Percentiles rank a stretch among this genome's conserved stretches.
These are phyloP conservation scores for Fragum sueziense DNA, from an alignment of 2,888 invertebrate genomes.

Conservation along the genomic window DNA sequence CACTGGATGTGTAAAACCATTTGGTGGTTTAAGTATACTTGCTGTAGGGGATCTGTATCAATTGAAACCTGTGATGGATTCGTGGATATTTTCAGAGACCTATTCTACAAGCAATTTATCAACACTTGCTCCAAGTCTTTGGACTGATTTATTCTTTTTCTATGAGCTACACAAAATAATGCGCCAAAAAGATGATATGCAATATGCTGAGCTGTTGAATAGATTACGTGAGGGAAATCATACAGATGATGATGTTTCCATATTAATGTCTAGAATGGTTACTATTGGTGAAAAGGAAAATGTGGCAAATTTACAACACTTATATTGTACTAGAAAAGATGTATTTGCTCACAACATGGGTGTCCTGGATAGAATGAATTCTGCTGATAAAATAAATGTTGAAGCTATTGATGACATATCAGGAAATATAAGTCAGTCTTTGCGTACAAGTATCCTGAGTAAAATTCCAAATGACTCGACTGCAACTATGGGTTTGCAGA, in stretches of 20 bases:
- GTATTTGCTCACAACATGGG: too few species aligned
- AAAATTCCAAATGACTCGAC: slow-evolving; percentile 46
- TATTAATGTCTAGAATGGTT: background rate
- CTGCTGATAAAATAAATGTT: background rate
- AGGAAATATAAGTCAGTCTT: background rate
- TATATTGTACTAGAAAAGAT: too few species aligned
- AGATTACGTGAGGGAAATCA: slow-evolving; percentile 2
- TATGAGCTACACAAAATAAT: background rate
- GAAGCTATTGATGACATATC: background rate
- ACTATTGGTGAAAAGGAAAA: too few species aligned
- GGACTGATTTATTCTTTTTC: background rate
- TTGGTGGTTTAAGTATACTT: slow-evolving; percentile 53
- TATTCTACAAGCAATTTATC: background rate
- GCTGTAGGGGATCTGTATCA: slow-evolving; percentile 8
- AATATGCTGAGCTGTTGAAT: background rate
- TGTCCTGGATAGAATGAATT: background rate
- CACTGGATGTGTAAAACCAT: slow-evolving; percentile 28
- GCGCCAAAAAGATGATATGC: background rate
- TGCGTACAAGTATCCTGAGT: slow-evolving; percentile 34
- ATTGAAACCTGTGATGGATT: slow-evolving; percentile 43
- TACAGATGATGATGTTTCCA: background rate
- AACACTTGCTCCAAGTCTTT: background rate
- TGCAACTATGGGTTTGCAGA: slow-evolving; percentile 49
- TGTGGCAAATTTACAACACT: too few species aligned
- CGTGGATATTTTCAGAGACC: slow-evolving; percentile 53